phyloP scores from a whole-genome alignment of 2,113 vertebrate genomes.

The Scomber colias region DNA sequence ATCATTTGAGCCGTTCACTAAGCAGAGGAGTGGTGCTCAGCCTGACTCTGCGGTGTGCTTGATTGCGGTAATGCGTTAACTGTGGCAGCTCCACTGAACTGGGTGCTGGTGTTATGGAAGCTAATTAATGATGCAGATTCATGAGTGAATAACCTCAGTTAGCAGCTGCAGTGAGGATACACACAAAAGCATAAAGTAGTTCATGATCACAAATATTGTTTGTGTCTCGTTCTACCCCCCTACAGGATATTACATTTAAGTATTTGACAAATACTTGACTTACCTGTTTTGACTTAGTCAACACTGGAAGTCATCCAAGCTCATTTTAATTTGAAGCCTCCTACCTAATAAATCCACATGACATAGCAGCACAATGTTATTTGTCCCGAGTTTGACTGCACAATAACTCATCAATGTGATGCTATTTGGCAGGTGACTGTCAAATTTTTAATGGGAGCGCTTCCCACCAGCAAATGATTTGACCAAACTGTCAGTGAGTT shows the following conservation, averaged over 20 bases:
- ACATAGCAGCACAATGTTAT: not conserved
- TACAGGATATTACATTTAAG: no score
- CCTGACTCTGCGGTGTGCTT: no score
- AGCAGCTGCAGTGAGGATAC: no score
- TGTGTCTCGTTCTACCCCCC: not conserved
- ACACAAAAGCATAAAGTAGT: not conserved
- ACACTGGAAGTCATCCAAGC: not conserved
- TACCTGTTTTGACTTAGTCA: not conserved
- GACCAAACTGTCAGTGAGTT: not conserved
- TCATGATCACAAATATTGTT: not conserved
- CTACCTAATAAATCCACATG: not conserved
- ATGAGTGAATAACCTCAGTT: no score
- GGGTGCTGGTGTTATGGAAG: no score
- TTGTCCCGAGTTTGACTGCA: no score
- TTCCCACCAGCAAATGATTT: not conserved
- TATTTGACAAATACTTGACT: not conserved
- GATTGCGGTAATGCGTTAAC: no score
- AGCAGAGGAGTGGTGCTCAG: no score
- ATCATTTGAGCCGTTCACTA: no score
- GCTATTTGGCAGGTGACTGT: constrained; percentile 6
- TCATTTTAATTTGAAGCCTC: not conserved
- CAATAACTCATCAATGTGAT: not conserved
- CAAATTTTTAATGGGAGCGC: no score
- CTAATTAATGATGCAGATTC: no score
- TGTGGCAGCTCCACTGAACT: no score